These are phyloP conservation scores for Tenthredo amoena DNA, from an alignment of 2,888 invertebrate genomes.

Conservation along the genomic window DNA sequence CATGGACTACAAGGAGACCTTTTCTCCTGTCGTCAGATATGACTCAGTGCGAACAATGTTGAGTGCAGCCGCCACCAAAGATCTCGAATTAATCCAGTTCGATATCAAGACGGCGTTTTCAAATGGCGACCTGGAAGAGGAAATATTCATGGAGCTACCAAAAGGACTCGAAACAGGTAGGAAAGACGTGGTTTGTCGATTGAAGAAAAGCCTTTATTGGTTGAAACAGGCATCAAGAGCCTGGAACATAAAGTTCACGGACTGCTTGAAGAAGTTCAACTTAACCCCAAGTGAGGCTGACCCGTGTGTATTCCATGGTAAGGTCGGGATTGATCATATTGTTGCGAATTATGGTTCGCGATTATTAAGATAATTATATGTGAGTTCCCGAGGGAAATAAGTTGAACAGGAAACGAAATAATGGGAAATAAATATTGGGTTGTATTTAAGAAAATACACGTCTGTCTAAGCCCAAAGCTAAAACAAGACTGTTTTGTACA, in stretches of 20 bases:
- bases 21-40: conserved; percentile 45
- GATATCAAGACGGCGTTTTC: not conserved
- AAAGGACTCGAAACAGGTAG: not conserved
- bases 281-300: not conserved
- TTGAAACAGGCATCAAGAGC: conserved; percentile 7
- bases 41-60: conserved; percentile 44
- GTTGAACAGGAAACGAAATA: no score
- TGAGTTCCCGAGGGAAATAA: no score
- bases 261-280: not conserved
- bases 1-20: conserved; percentile 9
- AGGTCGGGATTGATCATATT: not conserved
- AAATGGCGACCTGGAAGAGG: conserved; percentile 14
- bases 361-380: no score
- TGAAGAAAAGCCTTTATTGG: conserved; percentile 26
- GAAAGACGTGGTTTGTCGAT: not conserved
- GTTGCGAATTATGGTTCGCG: no score
- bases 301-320: not conserved
- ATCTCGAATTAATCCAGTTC: conserved; percentile 1
- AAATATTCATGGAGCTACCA: not conserved
- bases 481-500: no score
- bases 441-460: no score
- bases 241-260: not conserved
- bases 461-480: no score
- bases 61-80: not conserved
- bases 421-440: no score